Evolutionary conservation across 2,797 vertebrate genomes (phyloP).

Genomic region (Echeneis naucrates): DNA sequence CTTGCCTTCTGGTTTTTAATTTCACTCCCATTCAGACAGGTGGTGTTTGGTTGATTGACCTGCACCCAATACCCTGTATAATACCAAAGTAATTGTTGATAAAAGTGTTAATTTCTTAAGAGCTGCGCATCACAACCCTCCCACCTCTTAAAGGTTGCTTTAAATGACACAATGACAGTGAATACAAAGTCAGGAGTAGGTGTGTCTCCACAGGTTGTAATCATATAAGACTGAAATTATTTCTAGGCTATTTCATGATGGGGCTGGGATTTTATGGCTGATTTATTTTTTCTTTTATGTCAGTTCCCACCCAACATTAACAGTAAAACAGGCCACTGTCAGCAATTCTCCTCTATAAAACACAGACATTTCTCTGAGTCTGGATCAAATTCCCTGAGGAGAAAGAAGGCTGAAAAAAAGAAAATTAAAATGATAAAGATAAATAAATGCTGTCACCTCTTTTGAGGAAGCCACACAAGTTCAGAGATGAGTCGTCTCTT

Average conservation of each 20-base stretch:
- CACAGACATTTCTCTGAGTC: constrained; percentile 11
- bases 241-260: constrained; percentile 43
- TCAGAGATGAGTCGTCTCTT: constrained; percentile 34
- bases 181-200: constrained; percentile 22
- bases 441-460: neutral
- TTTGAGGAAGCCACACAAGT: constrained; percentile 3
- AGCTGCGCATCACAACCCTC: constrained; percentile 1
- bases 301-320: constrained; percentile 9
- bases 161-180: neutral
- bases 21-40: neutral
- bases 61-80: neutral
- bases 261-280: neutral
- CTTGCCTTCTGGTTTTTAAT: constrained; percentile 10
- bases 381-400: constrained; percentile 11
- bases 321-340: constrained; percentile 16
- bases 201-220: constrained; percentile 16
- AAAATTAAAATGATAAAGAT: too few species aligned
- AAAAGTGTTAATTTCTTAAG: neutral
- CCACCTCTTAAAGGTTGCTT: constrained; percentile 4
- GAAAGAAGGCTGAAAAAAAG: neutral
- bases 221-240: constrained; percentile 29
- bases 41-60: neutral
- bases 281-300: constrained; percentile 16
- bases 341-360: constrained; percentile 29
- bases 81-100: neutral